Base-by-base conservation (phyloP, 2,797 vertebrate species). In the Ciconia nigra region DNA sequence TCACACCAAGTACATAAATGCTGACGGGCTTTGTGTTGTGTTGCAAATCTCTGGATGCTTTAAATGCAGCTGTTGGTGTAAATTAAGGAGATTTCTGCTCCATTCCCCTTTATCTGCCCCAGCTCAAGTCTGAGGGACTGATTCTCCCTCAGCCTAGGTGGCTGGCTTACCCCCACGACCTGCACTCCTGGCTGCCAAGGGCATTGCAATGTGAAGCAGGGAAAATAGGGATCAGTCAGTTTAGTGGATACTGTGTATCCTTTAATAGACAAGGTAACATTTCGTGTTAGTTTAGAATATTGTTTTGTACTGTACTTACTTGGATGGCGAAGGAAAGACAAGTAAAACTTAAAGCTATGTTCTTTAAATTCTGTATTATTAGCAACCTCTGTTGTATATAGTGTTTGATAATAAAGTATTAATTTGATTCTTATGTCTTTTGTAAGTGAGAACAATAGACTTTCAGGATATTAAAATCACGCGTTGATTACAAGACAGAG, bases 381-480 rank as follows among this genome's bases (percentile, higher is more conserved):
- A 99, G 99, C 97, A 98, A 98, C 98, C 98, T 99, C 98, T 99
- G 99, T 99, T 99, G 99, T 99, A 99, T 99, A 99, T 99, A 99
- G 98, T 99, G 99, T 99, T 99, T 99, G 99, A 99, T 99, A 99
- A 99, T 99, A 99, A 99, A 99, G 98, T 99, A 99, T 99, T 99
- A 98, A 99, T 99, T 99, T 99, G 99, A 99, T 99, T 99, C 98
- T 99, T 99, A 99, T 99, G 99, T 99, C 99, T 99, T 99, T 99
- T 99, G 98, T 99, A 99, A 98, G 97, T 98, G 98, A 99, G 98
- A 98, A 99, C 98, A 98, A 98, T 99, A 99, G 98, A 98, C 98
- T 99, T 99, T 99, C 98, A 98, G 98, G 98, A 98, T 99, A 98
- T 98, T 98, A 98, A 98, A 98, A 98, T 98, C 96, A 97, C 90